These are phyloP conservation scores for Thereva nobilitata DNA, from an alignment of 2,888 invertebrate species.

Conservation along the genomic window DNA sequence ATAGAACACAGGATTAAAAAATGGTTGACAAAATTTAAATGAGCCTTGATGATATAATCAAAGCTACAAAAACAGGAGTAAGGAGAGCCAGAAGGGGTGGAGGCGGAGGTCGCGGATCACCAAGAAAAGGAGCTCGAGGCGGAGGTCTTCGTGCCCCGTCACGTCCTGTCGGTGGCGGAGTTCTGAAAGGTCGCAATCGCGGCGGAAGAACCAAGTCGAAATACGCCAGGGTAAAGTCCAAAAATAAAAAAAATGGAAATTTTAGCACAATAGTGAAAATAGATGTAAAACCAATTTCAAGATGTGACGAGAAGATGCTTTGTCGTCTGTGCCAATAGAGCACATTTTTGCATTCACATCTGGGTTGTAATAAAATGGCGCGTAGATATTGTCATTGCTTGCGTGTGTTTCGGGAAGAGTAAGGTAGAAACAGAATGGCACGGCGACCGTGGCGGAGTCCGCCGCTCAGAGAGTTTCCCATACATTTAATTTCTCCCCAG, in stretches of 20 bases:
- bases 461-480: too few relatives aligned
- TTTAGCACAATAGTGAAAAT: constrained; percentile 36
- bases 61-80: constrained; percentile 74
- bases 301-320: constrained; percentile 27
- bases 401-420: constrained; percentile 15
- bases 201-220: constrained; percentile 66
- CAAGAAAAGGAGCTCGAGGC: constrained; percentile 62
- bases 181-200: constrained; percentile 73
- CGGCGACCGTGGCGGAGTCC: too few relatives aligned
- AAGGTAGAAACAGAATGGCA: too few relatives aligned
- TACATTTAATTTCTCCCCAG: too few relatives aligned
- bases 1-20: constrained; percentile 56
- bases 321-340: constrained; percentile 6
- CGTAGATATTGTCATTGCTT: constrained; percentile 8
- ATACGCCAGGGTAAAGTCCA: constrained; percentile 55
- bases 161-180: constrained; percentile 58
- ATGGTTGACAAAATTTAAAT: constrained; percentile 96
- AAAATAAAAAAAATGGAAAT: constrained; percentile 19
- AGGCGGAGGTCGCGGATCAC: constrained; percentile 60
- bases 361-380: constrained; percentile 11
- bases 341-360: constrained; percentile 14
- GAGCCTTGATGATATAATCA: constrained; percentile 97
- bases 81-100: constrained; percentile 60
- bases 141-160: constrained; percentile 57
- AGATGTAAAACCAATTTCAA: constrained; percentile 32